Percentiles rank a stretch among this genome's conserved stretches.
Conservation (phyloP, 2,888 invertebrate genomes). For the Calameuta idolon region DNA sequence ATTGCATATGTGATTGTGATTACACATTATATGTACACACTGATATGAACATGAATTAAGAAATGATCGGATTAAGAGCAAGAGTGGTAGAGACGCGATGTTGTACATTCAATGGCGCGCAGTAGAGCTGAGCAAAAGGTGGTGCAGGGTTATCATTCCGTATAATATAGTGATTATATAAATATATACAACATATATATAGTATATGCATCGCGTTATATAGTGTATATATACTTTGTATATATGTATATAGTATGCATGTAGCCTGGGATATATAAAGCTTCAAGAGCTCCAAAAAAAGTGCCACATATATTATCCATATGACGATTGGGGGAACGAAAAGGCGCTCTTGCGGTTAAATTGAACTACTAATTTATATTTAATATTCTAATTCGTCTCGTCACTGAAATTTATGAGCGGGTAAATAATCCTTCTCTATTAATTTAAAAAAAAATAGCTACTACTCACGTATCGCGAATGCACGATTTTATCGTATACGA, state of each 20-base stretch:
- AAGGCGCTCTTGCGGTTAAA: too few relatives aligned
- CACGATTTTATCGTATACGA: too few relatives aligned
- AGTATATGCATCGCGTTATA: constrained; percentile 1
- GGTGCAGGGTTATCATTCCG: constrained; percentile 44
- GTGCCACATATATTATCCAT: too few relatives aligned
- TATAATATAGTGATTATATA: constrained; percentile 14
- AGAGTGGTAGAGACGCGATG: constrained; percentile 17
- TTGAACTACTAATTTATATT: too few relatives aligned
- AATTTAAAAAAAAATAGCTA: too few relatives aligned
- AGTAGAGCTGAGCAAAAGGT: constrained; percentile 28
- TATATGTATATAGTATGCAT: background rate
- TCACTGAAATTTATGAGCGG: too few relatives aligned
- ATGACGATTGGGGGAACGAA: too few relatives aligned
- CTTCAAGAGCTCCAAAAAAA: too few relatives aligned
- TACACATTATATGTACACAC: constrained; percentile 7
- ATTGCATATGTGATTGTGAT: constrained; percentile 13
- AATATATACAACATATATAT: constrained; percentile 13
- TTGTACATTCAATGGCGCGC: constrained; percentile 37
- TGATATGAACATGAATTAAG: too few relatives aligned
- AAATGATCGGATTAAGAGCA: constrained; percentile 19
- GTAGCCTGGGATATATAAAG: background rate
- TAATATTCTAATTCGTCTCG: too few relatives aligned
- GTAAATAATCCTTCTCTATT: too few relatives aligned
- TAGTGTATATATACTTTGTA: constrained; percentile 8
- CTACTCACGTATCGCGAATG: too few relatives aligned